Percentiles rank a stretch among this genome's conserved stretches.
Evolutionary conservation across 1,140 invertebrate species (phyloP).

Genomic region (Bombus cullumanus): DNA sequence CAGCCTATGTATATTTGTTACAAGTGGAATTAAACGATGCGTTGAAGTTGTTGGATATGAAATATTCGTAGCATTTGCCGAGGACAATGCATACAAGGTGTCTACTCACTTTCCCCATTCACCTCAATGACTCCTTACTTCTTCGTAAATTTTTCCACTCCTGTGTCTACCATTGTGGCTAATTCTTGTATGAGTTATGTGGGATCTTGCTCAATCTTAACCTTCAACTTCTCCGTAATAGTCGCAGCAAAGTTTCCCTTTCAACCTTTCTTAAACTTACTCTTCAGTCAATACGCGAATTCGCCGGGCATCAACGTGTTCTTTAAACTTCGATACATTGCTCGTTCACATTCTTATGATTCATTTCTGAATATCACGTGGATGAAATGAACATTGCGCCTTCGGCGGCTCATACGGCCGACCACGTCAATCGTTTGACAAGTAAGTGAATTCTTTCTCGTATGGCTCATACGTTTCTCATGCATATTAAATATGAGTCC

Average conservation of each 20-base stretch:
- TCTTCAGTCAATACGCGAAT: background rate
- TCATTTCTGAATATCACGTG: too few relatives aligned
- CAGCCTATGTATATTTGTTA: background rate
- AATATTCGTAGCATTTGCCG: conserved; percentile 7
- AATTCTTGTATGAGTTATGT: background rate
- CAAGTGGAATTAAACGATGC: background rate
- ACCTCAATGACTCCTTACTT: conserved; percentile 8
- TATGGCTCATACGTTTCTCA: too few relatives aligned
- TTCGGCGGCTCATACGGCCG: too few relatives aligned
- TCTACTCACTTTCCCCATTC: conserved; percentile 6
- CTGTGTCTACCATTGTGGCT: background rate
- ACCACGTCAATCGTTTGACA: too few relatives aligned
- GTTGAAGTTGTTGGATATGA: background rate
- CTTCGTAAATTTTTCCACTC: background rate
- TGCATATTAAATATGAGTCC: too few relatives aligned
- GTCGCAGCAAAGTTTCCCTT: background rate
- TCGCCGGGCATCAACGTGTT: background rate
- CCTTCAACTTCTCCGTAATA: background rate
- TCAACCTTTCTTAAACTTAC: background rate
- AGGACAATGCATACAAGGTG: conserved; percentile 1
- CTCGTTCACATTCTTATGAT: too few relatives aligned
- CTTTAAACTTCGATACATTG: background rate
- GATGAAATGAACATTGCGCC: too few relatives aligned
- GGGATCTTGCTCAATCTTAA: background rate
- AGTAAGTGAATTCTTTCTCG: too few relatives aligned